Evolutionary conservation across 2,888 invertebrate species (phyloP).

Genomic region (Agrotis segetum): DNA sequence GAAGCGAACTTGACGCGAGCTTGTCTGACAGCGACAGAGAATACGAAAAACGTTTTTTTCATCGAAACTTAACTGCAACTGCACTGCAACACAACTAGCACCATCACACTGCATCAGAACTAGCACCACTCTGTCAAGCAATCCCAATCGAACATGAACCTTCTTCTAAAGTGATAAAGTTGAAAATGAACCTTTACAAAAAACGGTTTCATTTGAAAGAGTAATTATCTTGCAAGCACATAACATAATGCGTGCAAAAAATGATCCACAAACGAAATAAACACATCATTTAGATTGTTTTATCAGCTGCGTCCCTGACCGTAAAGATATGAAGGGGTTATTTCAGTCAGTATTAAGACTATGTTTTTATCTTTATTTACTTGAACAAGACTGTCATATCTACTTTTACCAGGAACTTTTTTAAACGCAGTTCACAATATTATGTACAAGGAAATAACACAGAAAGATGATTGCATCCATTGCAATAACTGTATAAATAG

Average conservation of each 20-base stretch:
- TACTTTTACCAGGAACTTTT: conserved; percentile 14
- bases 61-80: too few relatives aligned
- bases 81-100: too few relatives aligned
- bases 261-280: neutral
- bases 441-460: neutral
- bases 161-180: too few relatives aligned
- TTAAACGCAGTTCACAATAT: neutral
- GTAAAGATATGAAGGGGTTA: neutral
- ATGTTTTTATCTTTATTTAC: conserved; percentile 14
- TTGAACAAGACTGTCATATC: neutral
- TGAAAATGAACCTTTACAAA: too few relatives aligned
- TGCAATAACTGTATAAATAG: too few relatives aligned
- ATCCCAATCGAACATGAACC: too few relatives aligned
- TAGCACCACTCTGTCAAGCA: too few relatives aligned
- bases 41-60: too few relatives aligned
- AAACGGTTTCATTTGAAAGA: too few relatives aligned
- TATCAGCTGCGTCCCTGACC: conserved; percentile 18
- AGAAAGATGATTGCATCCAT: neutral
- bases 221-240: neutral
- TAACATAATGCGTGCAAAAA: neutral
- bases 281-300: neutral
- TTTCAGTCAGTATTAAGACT: neutral
- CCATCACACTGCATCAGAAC: too few relatives aligned
- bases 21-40: too few relatives aligned
- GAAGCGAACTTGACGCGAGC: too few relatives aligned